Evolutionary conservation across 2,113 vertebrate genomes (phyloP).

Genomic region (Lynx canadensis): DNA sequence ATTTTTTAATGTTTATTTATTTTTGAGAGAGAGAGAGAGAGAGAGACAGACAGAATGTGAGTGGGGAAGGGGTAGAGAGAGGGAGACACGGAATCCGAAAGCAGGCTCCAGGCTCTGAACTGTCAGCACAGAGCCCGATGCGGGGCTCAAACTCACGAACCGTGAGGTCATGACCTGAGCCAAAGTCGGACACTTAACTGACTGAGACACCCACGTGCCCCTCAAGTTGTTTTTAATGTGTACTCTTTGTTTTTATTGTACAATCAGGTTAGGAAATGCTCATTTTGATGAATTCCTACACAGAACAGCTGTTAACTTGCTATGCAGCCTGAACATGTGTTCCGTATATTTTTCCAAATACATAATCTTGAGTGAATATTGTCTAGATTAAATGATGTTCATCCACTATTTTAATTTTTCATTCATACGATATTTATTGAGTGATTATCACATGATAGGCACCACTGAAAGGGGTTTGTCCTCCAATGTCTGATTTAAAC

Average conservation of each 20-base stretch:
- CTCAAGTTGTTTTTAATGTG: slow-evolving; percentile 24
- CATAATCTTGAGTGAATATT: slow-evolving; percentile 37
- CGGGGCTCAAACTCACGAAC: too few species aligned
- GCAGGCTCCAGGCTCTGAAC: too few species aligned
- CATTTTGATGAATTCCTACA: slow-evolving; percentile 33
- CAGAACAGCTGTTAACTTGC: slow-evolving; percentile 24
- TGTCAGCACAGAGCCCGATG: too few species aligned
- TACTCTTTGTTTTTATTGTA: slow-evolving; percentile 55
- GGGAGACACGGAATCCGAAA: too few species aligned
- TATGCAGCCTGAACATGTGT: background rate
- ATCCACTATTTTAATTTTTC: slow-evolving; percentile 52
- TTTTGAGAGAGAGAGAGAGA: too few species aligned
- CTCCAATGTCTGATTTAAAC: slow-evolving; percentile 22
- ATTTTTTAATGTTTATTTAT: too few species aligned
- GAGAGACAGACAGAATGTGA: too few species aligned
- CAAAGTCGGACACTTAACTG: too few species aligned
- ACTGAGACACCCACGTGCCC: too few species aligned
- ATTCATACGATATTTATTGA: background rate
- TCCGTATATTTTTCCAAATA: slow-evolving; percentile 46
- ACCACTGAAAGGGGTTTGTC: background rate
- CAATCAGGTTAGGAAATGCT: slow-evolving; percentile 37
- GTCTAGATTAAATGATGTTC: slow-evolving; percentile 24
- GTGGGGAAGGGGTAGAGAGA: too few species aligned
- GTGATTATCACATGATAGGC: background rate
- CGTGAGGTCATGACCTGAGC: too few species aligned